These are phyloP conservation scores for Mus spicilegus DNA, from an alignment of 2,113 vertebrate genomes.

Conservation along the genomic window DNA sequence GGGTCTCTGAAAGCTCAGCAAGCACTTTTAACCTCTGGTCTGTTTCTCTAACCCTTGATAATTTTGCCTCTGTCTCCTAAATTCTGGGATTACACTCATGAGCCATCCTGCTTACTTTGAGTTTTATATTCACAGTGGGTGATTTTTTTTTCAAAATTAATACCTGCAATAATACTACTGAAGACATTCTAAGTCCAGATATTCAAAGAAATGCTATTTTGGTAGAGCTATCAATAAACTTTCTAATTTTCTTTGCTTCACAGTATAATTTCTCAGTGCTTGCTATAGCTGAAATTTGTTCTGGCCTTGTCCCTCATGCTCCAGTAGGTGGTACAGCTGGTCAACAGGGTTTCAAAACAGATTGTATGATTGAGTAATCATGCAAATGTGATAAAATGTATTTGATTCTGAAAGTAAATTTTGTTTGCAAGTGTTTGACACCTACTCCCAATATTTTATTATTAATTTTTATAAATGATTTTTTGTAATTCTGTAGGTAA, in stretches of 20 bases:
- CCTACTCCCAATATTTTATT: not conserved
- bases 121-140: not conserved
- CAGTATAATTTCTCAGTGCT: not conserved
- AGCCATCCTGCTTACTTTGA: not conserved
- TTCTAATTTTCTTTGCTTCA: not conserved
- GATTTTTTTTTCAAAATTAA: not conserved
- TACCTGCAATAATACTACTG: not conserved
- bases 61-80: not conserved
- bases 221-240: not conserved
- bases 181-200: not conserved
- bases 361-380: constrained; percentile 20
- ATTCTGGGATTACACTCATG: not conserved
- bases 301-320: not conserved
- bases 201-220: not conserved
- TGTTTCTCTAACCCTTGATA: not conserved
- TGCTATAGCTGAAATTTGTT: not conserved
- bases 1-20: not conserved
- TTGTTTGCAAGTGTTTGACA: constrained; percentile 35
- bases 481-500: constrained; percentile 11
- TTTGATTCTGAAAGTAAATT: constrained; percentile 34
- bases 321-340: not conserved
- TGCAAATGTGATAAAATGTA: not conserved
- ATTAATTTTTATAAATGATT: constrained; percentile 36
- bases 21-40: not conserved
- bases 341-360: constrained; percentile 24